Conservation (phyloP, 1,140 invertebrate genomes). For the Ceratoteleas bidentatus region DNA sequence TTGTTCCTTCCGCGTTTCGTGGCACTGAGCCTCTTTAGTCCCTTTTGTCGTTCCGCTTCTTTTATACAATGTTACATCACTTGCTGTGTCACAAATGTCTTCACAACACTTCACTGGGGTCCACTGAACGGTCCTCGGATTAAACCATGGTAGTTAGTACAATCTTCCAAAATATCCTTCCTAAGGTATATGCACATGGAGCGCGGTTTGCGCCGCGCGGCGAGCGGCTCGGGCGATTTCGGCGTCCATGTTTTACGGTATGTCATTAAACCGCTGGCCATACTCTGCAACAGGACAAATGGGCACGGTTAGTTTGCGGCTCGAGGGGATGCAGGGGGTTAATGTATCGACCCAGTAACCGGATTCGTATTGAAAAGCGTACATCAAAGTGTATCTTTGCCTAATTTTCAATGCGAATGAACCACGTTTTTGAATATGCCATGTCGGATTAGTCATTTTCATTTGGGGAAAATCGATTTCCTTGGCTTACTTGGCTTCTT, state of each 20-base stretch:
- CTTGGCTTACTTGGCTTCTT: too few relatives aligned
- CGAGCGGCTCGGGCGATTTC: slow-evolving; percentile 55
- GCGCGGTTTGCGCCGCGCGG: slow-evolving; percentile 47
- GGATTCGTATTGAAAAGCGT: too few relatives aligned
- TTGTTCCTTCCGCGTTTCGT: too few relatives aligned
- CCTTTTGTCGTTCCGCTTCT: slow-evolving; percentile 50
- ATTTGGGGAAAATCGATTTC: too few relatives aligned
- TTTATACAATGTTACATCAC: slow-evolving; percentile 67
- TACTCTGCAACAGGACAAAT: slow-evolving; percentile 83
- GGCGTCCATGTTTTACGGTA: slow-evolving; percentile 66
- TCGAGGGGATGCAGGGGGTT: too few relatives aligned
- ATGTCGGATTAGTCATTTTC: too few relatives aligned
- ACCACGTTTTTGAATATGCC: too few relatives aligned
- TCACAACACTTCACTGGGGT: slow-evolving; percentile 64
- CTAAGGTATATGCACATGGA: slow-evolving; percentile 53
- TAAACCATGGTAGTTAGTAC: slow-evolving; percentile 53
- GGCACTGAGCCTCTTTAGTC: too few relatives aligned
- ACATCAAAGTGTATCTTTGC: too few relatives aligned
- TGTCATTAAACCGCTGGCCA: slow-evolving; percentile 84
- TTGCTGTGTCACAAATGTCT: slow-evolving; percentile 58
- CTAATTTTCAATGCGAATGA: too few relatives aligned
- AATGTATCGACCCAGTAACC: too few relatives aligned
- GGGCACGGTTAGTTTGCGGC: too few relatives aligned
- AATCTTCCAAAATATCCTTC: slow-evolving; percentile 58
- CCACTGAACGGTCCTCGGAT: slow-evolving; percentile 43